Evolutionary conservation across 2,888 invertebrate genomes (phyloP).

Genomic region (Caenorhabditis angaria): DNA sequence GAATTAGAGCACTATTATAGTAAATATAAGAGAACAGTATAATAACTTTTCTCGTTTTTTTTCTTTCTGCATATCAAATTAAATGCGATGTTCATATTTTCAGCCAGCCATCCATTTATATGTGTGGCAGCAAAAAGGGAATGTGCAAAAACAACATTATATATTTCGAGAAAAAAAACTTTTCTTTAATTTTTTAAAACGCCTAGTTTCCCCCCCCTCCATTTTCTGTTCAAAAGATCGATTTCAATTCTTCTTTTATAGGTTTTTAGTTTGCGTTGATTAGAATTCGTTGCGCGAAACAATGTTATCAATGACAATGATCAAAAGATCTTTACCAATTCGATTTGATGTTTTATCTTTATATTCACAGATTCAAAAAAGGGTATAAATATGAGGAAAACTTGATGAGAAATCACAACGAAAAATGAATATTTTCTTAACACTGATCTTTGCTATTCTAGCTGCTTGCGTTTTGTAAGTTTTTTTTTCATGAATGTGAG

Average conservation of each 20-base stretch:
- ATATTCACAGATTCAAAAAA: no score
- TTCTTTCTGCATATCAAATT: neutral
- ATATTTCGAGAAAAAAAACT: no score
- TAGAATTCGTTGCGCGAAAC: neutral
- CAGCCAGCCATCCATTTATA: neutral
- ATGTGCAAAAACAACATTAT: neutral
- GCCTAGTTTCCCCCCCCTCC: no score
- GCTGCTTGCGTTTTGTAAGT: no score
- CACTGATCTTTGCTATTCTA: no score
- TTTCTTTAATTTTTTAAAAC: no score
- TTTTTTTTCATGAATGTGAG: no score
- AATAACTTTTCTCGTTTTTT: no score
- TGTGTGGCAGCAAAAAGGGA: neutral
- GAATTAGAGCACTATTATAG: no score
- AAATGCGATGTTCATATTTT: neutral
- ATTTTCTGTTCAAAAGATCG: neutral
- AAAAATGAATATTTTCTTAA: no score
- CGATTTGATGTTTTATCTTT: neutral
- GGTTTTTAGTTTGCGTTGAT: neutral
- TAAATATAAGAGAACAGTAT: neutral
- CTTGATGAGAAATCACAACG: no score
- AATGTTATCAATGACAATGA: neutral
- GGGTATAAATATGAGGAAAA: no score
- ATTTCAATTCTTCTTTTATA: neutral
- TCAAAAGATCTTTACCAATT: slow-evolving; percentile 37